Evolutionary conservation across 1,140 invertebrate species (phyloP).

Genomic region (Zaprionus inermis): DNA sequence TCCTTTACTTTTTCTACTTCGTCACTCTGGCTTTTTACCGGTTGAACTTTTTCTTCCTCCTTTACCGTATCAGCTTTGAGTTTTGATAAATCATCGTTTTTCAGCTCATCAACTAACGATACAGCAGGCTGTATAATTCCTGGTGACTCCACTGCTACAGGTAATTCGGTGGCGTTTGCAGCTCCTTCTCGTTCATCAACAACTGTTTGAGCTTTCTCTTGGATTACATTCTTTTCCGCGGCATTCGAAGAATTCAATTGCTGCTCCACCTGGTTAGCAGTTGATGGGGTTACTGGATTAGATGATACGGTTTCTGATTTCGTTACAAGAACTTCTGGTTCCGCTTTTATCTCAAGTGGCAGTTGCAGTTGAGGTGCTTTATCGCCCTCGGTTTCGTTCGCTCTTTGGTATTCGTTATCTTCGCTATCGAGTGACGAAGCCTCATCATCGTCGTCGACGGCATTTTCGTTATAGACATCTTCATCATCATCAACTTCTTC

Average conservation of each 20-base stretch:
- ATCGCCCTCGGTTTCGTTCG: background rate
- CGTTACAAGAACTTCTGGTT: background rate
- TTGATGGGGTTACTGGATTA: background rate
- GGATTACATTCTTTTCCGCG: background rate
- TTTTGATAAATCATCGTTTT: background rate
- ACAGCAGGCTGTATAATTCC: background rate
- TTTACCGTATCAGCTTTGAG: background rate
- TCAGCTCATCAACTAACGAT: background rate
- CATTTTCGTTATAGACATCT: constrained; percentile 31
- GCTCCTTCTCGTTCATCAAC: background rate
- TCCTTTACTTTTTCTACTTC: background rate
- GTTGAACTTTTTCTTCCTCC: background rate
- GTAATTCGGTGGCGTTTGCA: background rate
- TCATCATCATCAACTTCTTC: constrained; percentile 43
- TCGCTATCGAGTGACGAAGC: constrained; percentile 40
- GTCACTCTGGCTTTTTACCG: background rate
- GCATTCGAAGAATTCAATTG: background rate
- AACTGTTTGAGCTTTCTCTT: background rate
- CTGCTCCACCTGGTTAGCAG: background rate
- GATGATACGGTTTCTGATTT: constrained; percentile 1
- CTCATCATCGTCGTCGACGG: constrained; percentile 39
- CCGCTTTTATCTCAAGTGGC: constrained; percentile 1
- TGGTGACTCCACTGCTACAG: background rate
- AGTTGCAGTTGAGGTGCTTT: background rate
- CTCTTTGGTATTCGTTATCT: constrained; percentile 35